Conservation (phyloP, 2,797 vertebrate genomes). For the Scolopax rusticola region DNA sequence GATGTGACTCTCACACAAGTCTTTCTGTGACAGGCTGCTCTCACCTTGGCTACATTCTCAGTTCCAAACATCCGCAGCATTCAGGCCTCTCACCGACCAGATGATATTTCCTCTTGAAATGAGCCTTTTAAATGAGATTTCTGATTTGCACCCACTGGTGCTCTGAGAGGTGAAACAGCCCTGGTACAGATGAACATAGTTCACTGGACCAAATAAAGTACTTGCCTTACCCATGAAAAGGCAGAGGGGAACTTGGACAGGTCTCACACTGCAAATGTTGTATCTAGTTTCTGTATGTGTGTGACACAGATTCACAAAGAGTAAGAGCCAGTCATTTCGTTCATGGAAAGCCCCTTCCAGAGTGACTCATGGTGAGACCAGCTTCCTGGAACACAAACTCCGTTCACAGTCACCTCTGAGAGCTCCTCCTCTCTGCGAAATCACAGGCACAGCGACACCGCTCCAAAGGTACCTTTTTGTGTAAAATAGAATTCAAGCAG, state of each 20-base stretch:
- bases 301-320: background rate
- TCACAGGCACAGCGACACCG: background rate
- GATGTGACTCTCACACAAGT: background rate
- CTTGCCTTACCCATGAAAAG: background rate
- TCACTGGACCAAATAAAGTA: background rate
- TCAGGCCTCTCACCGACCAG: background rate
- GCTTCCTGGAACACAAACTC: background rate
- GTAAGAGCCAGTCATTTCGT: background rate
- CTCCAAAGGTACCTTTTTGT: background rate
- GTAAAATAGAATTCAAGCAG: background rate
- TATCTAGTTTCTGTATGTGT: background rate
- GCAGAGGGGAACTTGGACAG: background rate
- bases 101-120: background rate
- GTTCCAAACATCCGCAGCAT: background rate
- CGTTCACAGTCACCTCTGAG: background rate
- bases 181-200: background rate
- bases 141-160: background rate
- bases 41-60: background rate
- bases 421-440: accelerated
- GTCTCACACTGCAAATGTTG: background rate
- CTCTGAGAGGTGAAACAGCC: background rate
- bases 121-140: background rate
- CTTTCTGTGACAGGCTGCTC: background rate
- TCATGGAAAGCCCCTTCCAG: background rate
- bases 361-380: background rate